These are phyloP conservation scores for Leptinotarsa juncta DNA, from an alignment of 2,888 invertebrate species.

Conservation along the genomic window DNA sequence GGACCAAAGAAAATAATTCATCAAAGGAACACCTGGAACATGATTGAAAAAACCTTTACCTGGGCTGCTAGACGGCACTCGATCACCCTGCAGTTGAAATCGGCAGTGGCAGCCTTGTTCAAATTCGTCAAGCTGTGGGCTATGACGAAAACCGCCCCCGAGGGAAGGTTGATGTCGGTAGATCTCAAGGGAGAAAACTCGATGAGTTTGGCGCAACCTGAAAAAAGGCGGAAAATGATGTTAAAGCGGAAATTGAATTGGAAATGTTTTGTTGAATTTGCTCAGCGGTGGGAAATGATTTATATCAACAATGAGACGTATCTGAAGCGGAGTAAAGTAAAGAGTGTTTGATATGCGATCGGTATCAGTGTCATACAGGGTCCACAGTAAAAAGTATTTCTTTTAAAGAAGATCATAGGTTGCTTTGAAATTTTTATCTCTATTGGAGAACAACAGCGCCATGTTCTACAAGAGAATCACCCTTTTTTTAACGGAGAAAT, in stretches of 20 bases:
- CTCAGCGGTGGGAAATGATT: constrained; percentile 2
- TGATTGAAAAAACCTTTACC: constrained; percentile 65
- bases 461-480: too few relatives aligned
- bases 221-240: constrained; percentile 42
- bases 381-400: too few relatives aligned
- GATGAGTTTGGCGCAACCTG: constrained; percentile 89
- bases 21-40: too few relatives aligned
- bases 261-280: constrained; percentile 5
- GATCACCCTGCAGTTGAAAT: constrained; percentile 93
- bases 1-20: too few relatives aligned
- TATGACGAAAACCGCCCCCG: constrained; percentile 89
- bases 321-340: neutral
- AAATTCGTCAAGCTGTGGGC: constrained; percentile 89
- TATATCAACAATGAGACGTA: neutral
- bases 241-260: constrained; percentile 9
- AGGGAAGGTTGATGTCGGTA: constrained; percentile 82
- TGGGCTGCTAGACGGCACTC: constrained; percentile 94
- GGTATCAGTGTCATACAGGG: too few relatives aligned
- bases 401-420: too few relatives aligned
- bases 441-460: too few relatives aligned
- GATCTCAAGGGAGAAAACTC: constrained; percentile 91
- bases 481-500: too few relatives aligned
- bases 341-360: neutral
- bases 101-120: constrained; percentile 93
- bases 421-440: too few relatives aligned